These are phyloP conservation scores for Mimas tiliae DNA, from an alignment of 2,888 invertebrate genomes.

Conservation along the genomic window DNA sequence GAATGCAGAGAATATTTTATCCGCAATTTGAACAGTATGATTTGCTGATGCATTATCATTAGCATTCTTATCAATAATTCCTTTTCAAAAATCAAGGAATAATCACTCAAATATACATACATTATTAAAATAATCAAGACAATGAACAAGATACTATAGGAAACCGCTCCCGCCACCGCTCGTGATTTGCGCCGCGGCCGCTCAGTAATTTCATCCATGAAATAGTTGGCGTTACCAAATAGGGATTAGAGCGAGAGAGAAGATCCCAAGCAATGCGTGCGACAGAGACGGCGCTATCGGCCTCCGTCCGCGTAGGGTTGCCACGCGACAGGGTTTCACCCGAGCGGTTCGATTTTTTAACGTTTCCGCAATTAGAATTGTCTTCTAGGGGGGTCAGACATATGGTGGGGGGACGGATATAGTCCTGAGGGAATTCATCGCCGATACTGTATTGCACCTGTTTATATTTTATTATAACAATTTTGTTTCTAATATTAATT, in stretches of 20 bases:
- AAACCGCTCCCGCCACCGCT: constrained; percentile 46
- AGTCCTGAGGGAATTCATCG: neutral
- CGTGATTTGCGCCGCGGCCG: constrained; percentile 42
- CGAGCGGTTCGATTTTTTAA: constrained; percentile 27
- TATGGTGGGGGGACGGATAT: neutral
- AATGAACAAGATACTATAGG: constrained; percentile 2
- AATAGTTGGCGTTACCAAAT: constrained; percentile 85
- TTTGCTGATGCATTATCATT: no score
- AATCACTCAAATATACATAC: no score
- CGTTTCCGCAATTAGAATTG: constrained; percentile 25
- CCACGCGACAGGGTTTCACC: constrained; percentile 23
- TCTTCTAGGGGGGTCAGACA: constrained; percentile 11
- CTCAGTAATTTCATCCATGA: constrained; percentile 83
- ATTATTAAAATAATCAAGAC: neutral
- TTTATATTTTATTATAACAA: neutral
- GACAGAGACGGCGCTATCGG: constrained; percentile 48
- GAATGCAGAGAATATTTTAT: no score
- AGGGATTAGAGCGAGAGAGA: constrained; percentile 78
- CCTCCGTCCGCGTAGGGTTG: constrained; percentile 30
- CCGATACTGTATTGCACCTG: neutral
- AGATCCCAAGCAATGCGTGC: constrained; percentile 40
- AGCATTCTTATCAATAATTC: no score
- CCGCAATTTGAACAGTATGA: no score
- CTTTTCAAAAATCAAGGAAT: no score
- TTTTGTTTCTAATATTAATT: no score